A percentile compares a stretch with the other conserved stretches of the same genome.
Evolutionary conservation across 2,888 invertebrate genomes (phyloP).

Genomic region (Drosophila pseudotakahashii): DNA sequence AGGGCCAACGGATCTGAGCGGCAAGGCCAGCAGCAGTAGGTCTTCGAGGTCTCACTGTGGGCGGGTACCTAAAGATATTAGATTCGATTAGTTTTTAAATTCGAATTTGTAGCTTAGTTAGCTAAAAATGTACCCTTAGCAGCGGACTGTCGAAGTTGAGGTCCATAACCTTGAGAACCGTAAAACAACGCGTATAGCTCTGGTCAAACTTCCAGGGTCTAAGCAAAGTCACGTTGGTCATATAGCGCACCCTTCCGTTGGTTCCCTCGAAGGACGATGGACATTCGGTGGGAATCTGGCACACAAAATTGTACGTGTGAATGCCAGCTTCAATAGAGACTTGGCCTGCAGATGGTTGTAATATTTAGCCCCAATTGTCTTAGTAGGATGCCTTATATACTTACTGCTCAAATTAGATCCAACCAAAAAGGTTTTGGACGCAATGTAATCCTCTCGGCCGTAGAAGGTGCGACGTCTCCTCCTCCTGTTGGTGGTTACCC

Average conservation of each 20-base stretch:
- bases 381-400: constrained; percentile 4
- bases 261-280: constrained; percentile 86
- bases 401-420: constrained; percentile 82
- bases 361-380: background rate
- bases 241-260: constrained; percentile 86
- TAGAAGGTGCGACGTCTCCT: constrained; percentile 33
- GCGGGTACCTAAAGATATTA: constrained; percentile 62
- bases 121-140: constrained; percentile 48
- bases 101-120: fast-evolving
- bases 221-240: constrained; percentile 88
- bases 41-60: constrained; percentile 63
- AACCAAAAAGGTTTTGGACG: constrained; percentile 83
- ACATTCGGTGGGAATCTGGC: constrained; percentile 84
- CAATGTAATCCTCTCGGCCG: constrained; percentile 84
- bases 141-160: constrained; percentile 83
- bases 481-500: constrained; percentile 11
- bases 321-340: constrained; percentile 84
- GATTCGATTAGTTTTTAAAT: background rate
- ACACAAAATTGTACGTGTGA: constrained; percentile 85
- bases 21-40: constrained; percentile 80
- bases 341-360: constrained; percentile 41
- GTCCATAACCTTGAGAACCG: constrained; percentile 91
- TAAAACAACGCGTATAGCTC: constrained; percentile 88
- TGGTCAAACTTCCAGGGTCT: constrained; percentile 93
- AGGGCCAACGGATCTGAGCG: constrained; percentile 71